phyloP scores from a whole-genome alignment of 1,140 invertebrate species.

The Hydropsyche tenuis region DNA sequence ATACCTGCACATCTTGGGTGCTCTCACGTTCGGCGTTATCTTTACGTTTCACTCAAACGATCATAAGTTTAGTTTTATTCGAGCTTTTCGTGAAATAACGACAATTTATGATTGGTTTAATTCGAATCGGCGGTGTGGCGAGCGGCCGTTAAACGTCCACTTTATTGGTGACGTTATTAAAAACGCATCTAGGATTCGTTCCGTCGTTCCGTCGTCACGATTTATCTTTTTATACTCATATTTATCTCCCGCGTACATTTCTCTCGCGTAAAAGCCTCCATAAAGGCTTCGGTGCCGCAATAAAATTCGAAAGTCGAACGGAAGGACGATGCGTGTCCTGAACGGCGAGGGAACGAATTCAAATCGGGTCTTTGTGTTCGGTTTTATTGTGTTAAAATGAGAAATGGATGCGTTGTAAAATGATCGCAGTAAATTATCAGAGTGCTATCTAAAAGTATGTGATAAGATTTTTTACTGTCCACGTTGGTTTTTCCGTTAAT shows the following conservation, averaged over 20 bases:
- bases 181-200: constrained; percentile 27
- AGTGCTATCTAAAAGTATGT: too few relatives aligned
- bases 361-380: too few relatives aligned
- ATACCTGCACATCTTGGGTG: not conserved
- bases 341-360: too few relatives aligned
- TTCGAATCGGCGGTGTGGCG: constrained; percentile 25
- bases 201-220: constrained; percentile 18
- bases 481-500: too few relatives aligned
- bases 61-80: constrained; percentile 48
- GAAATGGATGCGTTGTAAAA: too few relatives aligned
- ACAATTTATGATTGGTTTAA: constrained; percentile 49
- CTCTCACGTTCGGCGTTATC: constrained; percentile 34
- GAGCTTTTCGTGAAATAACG: constrained; percentile 43
- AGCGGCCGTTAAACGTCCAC: constrained; percentile 38
- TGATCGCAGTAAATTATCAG: too few relatives aligned
- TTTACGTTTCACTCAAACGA: constrained; percentile 46
- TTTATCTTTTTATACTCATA: not conserved
- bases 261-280: not conserved
- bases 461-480: too few relatives aligned
- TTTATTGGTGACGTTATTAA: constrained; percentile 41
- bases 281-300: not conserved
- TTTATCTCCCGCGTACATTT: not conserved
- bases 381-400: too few relatives aligned
- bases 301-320: constrained; percentile 11
- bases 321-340: too few relatives aligned